These are phyloP conservation scores for Coelopa frigida DNA, from an alignment of 1,140 invertebrate genomes.

Conservation along the genomic window DNA sequence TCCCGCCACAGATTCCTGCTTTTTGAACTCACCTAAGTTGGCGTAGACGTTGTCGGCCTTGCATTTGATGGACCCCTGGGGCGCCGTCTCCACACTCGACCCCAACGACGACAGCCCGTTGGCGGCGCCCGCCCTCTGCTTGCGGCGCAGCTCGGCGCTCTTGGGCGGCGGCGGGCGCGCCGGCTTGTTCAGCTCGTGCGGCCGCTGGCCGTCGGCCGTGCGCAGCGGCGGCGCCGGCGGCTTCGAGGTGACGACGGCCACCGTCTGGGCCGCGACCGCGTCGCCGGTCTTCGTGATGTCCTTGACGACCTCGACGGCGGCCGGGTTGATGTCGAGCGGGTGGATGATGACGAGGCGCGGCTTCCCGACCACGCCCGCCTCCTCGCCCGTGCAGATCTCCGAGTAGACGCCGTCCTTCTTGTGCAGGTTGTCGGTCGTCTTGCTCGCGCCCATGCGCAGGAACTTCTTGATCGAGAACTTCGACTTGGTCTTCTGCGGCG, in stretches of 20 bases:
- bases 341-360: conserved; percentile 78
- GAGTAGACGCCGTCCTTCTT: conserved; percentile 40
- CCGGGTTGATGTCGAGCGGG: conserved; percentile 74
- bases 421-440: conserved; percentile 28
- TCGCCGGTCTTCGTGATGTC: conserved; percentile 47
- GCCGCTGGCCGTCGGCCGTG: conserved; percentile 40
- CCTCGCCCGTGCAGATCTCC: conserved; percentile 37
- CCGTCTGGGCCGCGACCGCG: conserved; percentile 35
- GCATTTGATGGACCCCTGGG: conserved; percentile 27
- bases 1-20: no score
- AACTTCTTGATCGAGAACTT: conserved; percentile 79
- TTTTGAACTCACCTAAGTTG: conserved; percentile 55
- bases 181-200: conserved; percentile 54
- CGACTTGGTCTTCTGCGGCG: conserved; percentile 56
- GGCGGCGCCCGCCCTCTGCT: conserved; percentile 49
- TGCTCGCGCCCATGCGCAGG: conserved; percentile 58
- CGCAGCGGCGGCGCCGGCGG: conserved; percentile 48
- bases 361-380: conserved; percentile 44
- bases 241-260: conserved; percentile 46
- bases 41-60: conserved; percentile 67
- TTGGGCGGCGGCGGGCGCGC: conserved; percentile 64
- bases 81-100: neutral
- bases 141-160: conserved; percentile 54
- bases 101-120: conserved; percentile 41
- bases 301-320: conserved; percentile 67